Evolutionary conservation across 2,113 vertebrate species (phyloP).

Genomic region (Drymodes brunneopygia): DNA sequence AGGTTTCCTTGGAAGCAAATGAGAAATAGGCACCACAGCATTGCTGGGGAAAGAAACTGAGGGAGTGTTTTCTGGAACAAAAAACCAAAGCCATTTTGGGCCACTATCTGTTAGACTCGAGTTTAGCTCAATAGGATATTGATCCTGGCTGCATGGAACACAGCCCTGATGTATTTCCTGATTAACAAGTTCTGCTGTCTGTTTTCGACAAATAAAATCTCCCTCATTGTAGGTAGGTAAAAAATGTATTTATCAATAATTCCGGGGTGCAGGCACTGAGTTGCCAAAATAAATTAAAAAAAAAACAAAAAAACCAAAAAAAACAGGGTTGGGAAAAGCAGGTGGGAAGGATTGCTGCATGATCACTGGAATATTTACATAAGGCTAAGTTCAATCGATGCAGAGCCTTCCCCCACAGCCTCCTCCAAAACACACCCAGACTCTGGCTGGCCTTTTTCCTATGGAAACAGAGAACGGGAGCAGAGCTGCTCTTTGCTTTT

Average conservation of each 20-base stretch:
- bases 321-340: neutral
- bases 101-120: conserved; percentile 56
- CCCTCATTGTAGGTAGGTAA: conserved; percentile 37
- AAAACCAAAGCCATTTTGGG: conserved; percentile 56
- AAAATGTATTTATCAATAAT: neutral
- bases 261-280: neutral
- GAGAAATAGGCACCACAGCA: conserved; percentile 9
- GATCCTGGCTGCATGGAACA: conserved; percentile 64
- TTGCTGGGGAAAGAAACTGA: neutral
- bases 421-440: conserved; percentile 54
- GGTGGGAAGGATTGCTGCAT: neutral
- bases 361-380: conserved; percentile 1
- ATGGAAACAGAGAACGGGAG: conserved; percentile 37
- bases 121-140: conserved; percentile 73
- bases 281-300: neutral
- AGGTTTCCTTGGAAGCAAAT: conserved; percentile 13
- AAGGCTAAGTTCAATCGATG: conserved; percentile 14
- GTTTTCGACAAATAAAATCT: conserved; percentile 65
- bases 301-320: neutral
- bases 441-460: conserved; percentile 32
- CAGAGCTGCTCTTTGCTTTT: conserved; percentile 46
- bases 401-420: conserved; percentile 50
- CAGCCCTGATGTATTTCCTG: conserved; percentile 68
- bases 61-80: conserved; percentile 19
- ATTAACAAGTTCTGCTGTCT: conserved; percentile 71